phyloP scores from a whole-genome alignment of 2,113 vertebrate species.

The Jaculus jaculus region DNA sequence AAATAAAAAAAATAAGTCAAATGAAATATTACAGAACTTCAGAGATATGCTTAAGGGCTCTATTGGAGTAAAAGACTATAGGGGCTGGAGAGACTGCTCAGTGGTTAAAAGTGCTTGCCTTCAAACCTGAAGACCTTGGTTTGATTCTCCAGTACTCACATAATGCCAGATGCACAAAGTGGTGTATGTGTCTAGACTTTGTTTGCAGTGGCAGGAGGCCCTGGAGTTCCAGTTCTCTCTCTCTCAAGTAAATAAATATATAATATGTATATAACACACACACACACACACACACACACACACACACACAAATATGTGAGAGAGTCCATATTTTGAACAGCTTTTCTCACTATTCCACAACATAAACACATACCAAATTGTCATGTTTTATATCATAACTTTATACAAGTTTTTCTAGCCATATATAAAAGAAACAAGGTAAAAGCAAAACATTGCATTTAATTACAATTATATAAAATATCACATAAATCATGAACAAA shows the following conservation, averaged over 20 bases:
- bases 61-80: too few relatives aligned
- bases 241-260: too few relatives aligned
- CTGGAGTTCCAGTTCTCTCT: too few relatives aligned
- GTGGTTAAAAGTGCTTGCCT: too few relatives aligned
- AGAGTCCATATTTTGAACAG: neutral
- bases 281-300: too few relatives aligned
- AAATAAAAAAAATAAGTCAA: neutral
- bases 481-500: neutral
- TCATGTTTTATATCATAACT: neutral
- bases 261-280: too few relatives aligned
- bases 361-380: neutral
- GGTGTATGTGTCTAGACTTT: too few relatives aligned
- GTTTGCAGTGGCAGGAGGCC: too few relatives aligned
- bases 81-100: too few relatives aligned
- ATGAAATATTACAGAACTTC: neutral
- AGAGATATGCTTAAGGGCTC: neutral
- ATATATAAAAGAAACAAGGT: neutral
- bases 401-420: neutral
- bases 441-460: neutral
- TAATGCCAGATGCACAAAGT: too few relatives aligned
- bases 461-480: neutral
- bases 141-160: too few relatives aligned
- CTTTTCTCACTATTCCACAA: neutral
- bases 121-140: too few relatives aligned
- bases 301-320: neutral